These are phyloP conservation scores for Trichogramma dendrolimi DNA, from an alignment of 2,888 invertebrate genomes.

Conservation along the genomic window DNA sequence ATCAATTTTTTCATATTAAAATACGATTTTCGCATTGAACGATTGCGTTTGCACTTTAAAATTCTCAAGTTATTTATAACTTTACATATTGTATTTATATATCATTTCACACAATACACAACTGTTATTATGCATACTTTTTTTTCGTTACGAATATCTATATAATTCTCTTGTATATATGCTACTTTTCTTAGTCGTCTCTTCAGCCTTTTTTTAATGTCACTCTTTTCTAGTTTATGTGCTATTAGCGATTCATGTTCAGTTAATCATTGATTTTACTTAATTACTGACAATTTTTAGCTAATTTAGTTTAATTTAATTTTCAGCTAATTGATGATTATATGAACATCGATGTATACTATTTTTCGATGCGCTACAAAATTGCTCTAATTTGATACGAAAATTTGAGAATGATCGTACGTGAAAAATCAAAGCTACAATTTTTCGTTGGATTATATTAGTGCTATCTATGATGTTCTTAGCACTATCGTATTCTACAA, in stretches of 20 bases:
- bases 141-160: conserved; percentile 5
- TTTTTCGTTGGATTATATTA: no score
- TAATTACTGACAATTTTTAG: no score
- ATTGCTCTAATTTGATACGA: no score
- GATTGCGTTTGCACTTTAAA: conserved; percentile 19
- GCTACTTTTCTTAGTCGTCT: not conserved
- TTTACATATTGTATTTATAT: conserved; percentile 25
- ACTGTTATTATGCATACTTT: conserved; percentile 12
- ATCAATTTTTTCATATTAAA: conserved; percentile 17
- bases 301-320: no score
- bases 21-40: conserved; percentile 16
- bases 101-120: conserved; percentile 26
- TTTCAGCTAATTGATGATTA: no score
- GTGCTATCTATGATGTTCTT: no score
- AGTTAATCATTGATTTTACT: no score
- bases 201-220: conserved; percentile 5
- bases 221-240: conserved; percentile 17
- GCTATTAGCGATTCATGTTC: not conserved
- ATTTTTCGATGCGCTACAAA: no score
- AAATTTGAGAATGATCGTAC: no score
- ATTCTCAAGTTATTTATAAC: conserved; percentile 20
- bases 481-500: no score
- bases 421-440: no score
- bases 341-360: no score
- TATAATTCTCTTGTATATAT: not conserved